Evolutionary conservation across 2,888 invertebrate genomes (phyloP), one percentile per base, ranked within the genome.

Genomic region (Leptopilina syphax): DNA sequence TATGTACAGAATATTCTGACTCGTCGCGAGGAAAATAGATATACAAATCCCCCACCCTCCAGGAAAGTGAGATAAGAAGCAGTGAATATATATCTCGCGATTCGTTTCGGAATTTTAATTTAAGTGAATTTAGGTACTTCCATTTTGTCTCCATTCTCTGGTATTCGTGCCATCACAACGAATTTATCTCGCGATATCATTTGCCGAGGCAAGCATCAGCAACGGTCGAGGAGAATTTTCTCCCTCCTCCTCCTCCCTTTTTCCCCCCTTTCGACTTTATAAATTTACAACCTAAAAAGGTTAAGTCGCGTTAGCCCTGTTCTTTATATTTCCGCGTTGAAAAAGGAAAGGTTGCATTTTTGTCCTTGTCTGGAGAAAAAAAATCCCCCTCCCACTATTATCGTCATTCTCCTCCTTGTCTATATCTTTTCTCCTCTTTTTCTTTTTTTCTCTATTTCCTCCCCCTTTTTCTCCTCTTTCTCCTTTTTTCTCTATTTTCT

Each of bases 251-350:
- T 0, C 60, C 0, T 18, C 13, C 18, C 13, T 7, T 5, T 18
- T 27, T 0, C 34, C 7, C 54, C 70, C 12, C 24, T 78, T 80
- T 77, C 80, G 85, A 87, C 88, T 89, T 91, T 92, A 92, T 91
- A 89, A 90, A 91, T 92, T 92, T 92, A 91, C 87, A 88, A 88
- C 88, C 87, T 91, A 91, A 91, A 90, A 89, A 87, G 91, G 90
- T 91, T 91, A 91, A 91, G 88, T 87, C 88, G 88, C 87, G 90
- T 91, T 91, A 90, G 89, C 89, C 89, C 88, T 87, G 90, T 90
- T 91, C 91, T 91, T 91, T 90, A 91, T 91, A 91, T 92, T 91
- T 91, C 91, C 91, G 90, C 86, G 79, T 79, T 65, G 77, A 81
- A 81, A 80, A 84, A 81, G 78, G 81, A 83, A 83, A 70, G 70